These are phyloP conservation scores for Aphidoletes aphidimyza DNA, from an alignment of 2,888 invertebrate genomes.

Conservation along the genomic window DNA sequence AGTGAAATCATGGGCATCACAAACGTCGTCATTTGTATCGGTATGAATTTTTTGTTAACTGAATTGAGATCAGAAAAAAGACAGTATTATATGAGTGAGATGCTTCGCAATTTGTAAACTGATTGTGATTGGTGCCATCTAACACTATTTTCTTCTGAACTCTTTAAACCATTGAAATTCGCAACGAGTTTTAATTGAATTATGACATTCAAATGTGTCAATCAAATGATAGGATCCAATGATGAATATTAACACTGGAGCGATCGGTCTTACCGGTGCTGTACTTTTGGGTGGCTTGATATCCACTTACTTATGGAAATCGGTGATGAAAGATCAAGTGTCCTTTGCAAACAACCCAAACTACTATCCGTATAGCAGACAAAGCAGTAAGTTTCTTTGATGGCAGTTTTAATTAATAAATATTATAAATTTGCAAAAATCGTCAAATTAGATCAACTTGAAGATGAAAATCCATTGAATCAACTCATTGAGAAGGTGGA, in stretches of 20 bases:
- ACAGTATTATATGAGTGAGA: no score
- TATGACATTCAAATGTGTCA: not conserved
- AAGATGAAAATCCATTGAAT: not conserved
- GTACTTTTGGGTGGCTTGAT: not conserved
- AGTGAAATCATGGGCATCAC: not conserved
- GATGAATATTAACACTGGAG: constrained; percentile 6
- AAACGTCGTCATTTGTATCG: not conserved
- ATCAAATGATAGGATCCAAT: not conserved
- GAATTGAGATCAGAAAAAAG: no score
- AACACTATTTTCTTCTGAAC: no score
- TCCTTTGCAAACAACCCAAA: not conserved
- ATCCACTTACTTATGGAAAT: not conserved
- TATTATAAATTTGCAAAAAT: not conserved
- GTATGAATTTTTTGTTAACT: not conserved
- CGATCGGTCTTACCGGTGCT: not conserved
- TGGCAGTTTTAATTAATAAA: no score
- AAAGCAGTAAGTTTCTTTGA: not conserved
- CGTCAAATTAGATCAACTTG: not conserved
- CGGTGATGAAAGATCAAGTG: constrained; percentile 7
- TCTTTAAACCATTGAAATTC: not conserved
- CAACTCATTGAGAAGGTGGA: not conserved
- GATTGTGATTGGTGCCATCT: no score
- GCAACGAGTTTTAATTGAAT: not conserved
- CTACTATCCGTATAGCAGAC: not conserved
- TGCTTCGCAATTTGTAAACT: no score